Evolutionary conservation across 2,113 vertebrate genomes (phyloP).

Genomic region (Coreoperca whiteheadi): DNA sequence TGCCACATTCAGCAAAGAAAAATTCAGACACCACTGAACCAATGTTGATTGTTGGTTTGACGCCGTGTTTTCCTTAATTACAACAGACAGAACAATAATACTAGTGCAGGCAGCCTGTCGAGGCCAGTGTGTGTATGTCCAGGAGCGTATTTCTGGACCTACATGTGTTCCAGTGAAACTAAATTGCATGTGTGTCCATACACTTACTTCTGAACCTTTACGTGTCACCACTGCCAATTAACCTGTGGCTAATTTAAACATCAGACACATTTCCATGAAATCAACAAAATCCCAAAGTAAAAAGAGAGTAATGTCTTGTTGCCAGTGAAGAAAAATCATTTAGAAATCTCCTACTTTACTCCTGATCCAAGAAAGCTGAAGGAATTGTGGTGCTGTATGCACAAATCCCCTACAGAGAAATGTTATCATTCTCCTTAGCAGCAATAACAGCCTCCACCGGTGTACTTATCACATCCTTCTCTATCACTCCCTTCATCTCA

Average conservation of each 20-base stretch:
- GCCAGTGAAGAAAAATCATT: constrained; percentile 46
- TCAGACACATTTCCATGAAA: constrained; percentile 10
- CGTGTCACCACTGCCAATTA: constrained; percentile 17
- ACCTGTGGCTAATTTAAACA: constrained; percentile 18
- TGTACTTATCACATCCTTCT: constrained; percentile 59
- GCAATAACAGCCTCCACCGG: constrained; percentile 59
- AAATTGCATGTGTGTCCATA: background rate
- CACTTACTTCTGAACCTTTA: constrained; percentile 31
- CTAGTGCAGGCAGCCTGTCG: constrained; percentile 18
- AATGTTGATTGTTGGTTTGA: constrained; percentile 60
- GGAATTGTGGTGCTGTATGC: constrained; percentile 55
- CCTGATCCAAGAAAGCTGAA: constrained; percentile 58
- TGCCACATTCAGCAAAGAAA: constrained; percentile 52
- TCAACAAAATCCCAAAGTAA: constrained; percentile 38
- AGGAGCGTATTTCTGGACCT: constrained; percentile 34
- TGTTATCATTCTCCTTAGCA: constrained; percentile 66
- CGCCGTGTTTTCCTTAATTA: constrained; percentile 77
- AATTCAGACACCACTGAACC: constrained; percentile 38
- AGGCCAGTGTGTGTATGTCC: constrained; percentile 25
- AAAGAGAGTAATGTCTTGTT: constrained; percentile 28
- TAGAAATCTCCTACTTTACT: constrained; percentile 38
- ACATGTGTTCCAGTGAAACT: constrained; percentile 18
- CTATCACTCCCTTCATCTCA: constrained; percentile 63
- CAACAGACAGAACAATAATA: constrained; percentile 73
- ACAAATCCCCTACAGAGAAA: constrained; percentile 63